Base-by-base conservation (phyloP, 2,888 invertebrate species). In the Xanthostigma xanthostigma region DNA sequence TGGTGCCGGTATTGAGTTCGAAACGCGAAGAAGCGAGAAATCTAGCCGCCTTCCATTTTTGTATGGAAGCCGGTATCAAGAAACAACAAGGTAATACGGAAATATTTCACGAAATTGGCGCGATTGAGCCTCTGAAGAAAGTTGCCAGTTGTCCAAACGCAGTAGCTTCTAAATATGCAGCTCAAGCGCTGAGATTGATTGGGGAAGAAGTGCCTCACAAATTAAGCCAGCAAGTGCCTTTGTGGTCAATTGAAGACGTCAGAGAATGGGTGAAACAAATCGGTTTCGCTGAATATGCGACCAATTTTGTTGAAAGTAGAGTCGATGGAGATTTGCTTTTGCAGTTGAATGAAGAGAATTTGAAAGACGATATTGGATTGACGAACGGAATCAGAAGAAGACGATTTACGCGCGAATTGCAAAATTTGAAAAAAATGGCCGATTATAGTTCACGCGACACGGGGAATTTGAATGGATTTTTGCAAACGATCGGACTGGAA, bases 41-140 rank as follows among this genome's bases (percentile, higher is more conserved):
- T 64, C 70, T 98, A 58, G 97, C 96, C 4, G 95, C 97, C 36
- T 98, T 97, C 65, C 98, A 98, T 64, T 89, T 96, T 66, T 95
- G 95, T 62, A 95, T 98, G 94, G 98, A 98, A 68, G 96, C 97
- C 10, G 92, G 92, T 37, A 96, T 98, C 48, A 97, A 97, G 66
- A 89, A 93, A 59, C 85, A 86, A 58, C 92, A 92, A 65, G 88
- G 88, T 5, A 89, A 90, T 54, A 89, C 90, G 0, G 83, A 85
- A 65, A 86, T 94, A 60, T 95, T 96, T 64, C 76, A 83, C 52
- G 91, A 93, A 67, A 96, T 98, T 55, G 92, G 91, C 47, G 96
- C 95, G 1, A 86, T 97, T 53, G 92, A 93, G 59, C 88, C 95
- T 0, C 72, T 98, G 58, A 97, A 96, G 64, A 88, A 85, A 62